These are phyloP conservation scores for Microtus ochrogaster DNA, from an alignment of 2,113 vertebrate species.

Conservation along the genomic window DNA sequence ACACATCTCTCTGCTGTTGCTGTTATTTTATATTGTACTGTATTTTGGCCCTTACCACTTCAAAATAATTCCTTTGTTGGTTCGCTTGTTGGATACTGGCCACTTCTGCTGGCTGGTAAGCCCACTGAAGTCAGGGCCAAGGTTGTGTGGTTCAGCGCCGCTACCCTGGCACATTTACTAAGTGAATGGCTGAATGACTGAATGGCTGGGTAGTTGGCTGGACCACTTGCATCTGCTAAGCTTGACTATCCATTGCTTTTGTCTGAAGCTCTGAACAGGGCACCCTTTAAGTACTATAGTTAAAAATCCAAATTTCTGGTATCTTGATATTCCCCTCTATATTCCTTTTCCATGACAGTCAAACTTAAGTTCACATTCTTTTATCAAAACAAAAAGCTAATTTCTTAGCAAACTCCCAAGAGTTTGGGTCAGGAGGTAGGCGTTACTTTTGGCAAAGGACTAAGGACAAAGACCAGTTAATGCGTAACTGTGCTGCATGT, in stretches of 20 bases:
- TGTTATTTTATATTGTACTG: not conserved
- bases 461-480: not conserved
- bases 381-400: not conserved
- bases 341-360: not conserved
- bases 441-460: not conserved
- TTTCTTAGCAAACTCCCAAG: not conserved
- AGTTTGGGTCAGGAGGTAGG: not conserved
- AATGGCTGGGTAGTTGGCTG: not conserved
- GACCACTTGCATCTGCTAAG: not conserved
- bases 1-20: not conserved
- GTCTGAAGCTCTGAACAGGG: not conserved
- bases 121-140: not conserved
- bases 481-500: not conserved
- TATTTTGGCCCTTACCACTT: too few relatives aligned
- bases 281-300: not conserved
- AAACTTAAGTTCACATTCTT: not conserved
- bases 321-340: not conserved
- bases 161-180: not conserved
- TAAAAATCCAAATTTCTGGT: not conserved
- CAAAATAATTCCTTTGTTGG: not conserved
- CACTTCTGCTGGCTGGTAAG: not conserved
- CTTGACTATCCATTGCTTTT: not conserved
- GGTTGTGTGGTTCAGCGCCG: not conserved
- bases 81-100: not conserved
- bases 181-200: not conserved